A percentile compares a stretch with the other conserved stretches of the same genome.
These are phyloP conservation scores for Neolamprologus hecqui DNA, from an alignment of 2,113 vertebrate genomes.

Conservation along the genomic window DNA sequence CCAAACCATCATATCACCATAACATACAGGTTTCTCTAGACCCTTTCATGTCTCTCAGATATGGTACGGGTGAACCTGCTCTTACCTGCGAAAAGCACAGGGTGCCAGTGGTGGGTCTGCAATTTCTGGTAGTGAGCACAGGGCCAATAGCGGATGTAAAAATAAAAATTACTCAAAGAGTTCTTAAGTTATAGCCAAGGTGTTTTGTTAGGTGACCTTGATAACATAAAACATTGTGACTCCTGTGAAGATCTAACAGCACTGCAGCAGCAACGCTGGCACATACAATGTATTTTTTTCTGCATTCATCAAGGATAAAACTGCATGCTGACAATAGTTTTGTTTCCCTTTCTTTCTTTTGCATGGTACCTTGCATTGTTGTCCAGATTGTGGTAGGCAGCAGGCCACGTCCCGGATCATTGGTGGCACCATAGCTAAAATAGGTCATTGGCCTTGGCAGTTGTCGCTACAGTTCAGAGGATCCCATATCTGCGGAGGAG, in stretches of 20 bases:
- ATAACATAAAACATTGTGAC: not conserved
- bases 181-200: not conserved
- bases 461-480: constrained; percentile 76
- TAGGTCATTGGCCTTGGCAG: constrained; percentile 90
- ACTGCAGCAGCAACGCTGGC: not conserved
- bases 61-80: not conserved
- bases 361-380: not conserved
- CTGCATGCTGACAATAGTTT: not conserved
- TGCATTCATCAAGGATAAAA: not conserved
- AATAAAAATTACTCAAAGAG: not conserved
- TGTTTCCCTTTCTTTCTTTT: not conserved
- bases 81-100: not conserved
- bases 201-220: not conserved
- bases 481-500: constrained; percentile 82
- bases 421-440: constrained; percentile 70
- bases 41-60: not conserved
- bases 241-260: not conserved
- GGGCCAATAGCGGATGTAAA: not conserved
- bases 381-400: constrained; percentile 80
- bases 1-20: not conserved
- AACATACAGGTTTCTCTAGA: not conserved
- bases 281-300: not conserved
- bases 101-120: not conserved
- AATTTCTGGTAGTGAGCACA: not conserved
- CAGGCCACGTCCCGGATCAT: constrained; percentile 75